Base-by-base conservation (phyloP, 37 sponge, comb jelly and placozoan genomes). In the Trichoplax adhaerens region DNA sequence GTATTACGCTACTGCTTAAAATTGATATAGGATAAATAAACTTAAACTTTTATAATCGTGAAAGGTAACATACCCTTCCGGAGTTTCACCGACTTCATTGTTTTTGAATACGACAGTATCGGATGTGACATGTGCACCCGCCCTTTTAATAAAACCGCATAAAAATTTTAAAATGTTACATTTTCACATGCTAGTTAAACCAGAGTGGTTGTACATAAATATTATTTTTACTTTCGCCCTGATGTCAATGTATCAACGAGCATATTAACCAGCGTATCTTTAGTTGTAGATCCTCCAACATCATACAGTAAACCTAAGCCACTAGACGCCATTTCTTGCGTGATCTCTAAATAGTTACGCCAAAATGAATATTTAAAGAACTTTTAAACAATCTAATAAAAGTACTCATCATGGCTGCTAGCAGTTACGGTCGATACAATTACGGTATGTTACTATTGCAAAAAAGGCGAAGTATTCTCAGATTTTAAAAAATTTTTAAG, bases 301-400 rank as follows among this genome's bases (percentile, higher is more conserved):
- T 88, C 89, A 69, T 84, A 88, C 47, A 84, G 62, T 55, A 88
- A 63, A 4, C 80, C 77, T 53, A 88, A 62, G 0, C 86, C 86
- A 4, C 86, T 71, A 0, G 89, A 81, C 12, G 89, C 89, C 12
- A 84, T 77, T 57, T 88, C 89, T 72, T 88, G 89, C 1, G 73
- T 72, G 49, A 85, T 54, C 48, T 84, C 89, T 88, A 51, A 53
- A 52, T 8, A 0, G 4, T 62, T 3, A 10, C 2, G 58, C 66
- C 54, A 7, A 65, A 46, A 10, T 63, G 2, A 56, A 29, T 29
- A 29, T 29, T 29, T 29, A 29, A 29, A 29, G 29, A 29, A 29
- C 29, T 29, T 29, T 29, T 29, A 29, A 29, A 29, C 0, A 29
- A 29, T 29, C 29, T 29, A 29, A 29, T 29, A 29, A 29, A 29